These are phyloP conservation scores for Zalophus californianus DNA, from an alignment of 2,797 vertebrate genomes.

Conservation along the genomic window DNA sequence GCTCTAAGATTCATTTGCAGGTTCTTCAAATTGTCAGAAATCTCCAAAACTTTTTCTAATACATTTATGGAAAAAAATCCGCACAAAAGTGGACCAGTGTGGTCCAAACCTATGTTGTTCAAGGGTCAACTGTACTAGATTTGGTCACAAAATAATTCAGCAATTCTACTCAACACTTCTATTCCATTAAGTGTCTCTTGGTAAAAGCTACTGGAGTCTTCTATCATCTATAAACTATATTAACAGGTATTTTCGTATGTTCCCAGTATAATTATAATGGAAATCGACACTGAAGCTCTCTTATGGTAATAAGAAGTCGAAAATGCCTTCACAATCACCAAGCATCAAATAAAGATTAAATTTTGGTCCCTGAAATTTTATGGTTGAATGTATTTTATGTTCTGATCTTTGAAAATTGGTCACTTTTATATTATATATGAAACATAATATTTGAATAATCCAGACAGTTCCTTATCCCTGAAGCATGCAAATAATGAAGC, in stretches of 20 bases:
- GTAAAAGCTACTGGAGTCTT: background rate
- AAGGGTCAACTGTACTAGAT: background rate
- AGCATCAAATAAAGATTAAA: slow-evolving; percentile 31
- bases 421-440: background rate
- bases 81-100: background rate
- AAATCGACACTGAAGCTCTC: background rate
- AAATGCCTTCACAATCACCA: background rate
- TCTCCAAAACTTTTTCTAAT: background rate
- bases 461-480: background rate
- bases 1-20: background rate
- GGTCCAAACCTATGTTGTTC: background rate
- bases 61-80: background rate
- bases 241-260: background rate
- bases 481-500: background rate
- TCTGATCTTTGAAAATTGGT: slow-evolving; percentile 36
- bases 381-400: background rate
- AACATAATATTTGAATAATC: background rate
- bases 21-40: background rate
- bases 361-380: background rate
- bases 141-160: background rate
- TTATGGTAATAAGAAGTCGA: background rate
- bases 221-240: background rate
- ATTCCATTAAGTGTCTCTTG: slow-evolving; percentile 20
- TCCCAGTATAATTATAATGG: background rate
- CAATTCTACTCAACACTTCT: slow-evolving; percentile 8